Base-by-base conservation (phyloP, 2,797 vertebrate genomes). In the Hafferia zeledoni region DNA sequence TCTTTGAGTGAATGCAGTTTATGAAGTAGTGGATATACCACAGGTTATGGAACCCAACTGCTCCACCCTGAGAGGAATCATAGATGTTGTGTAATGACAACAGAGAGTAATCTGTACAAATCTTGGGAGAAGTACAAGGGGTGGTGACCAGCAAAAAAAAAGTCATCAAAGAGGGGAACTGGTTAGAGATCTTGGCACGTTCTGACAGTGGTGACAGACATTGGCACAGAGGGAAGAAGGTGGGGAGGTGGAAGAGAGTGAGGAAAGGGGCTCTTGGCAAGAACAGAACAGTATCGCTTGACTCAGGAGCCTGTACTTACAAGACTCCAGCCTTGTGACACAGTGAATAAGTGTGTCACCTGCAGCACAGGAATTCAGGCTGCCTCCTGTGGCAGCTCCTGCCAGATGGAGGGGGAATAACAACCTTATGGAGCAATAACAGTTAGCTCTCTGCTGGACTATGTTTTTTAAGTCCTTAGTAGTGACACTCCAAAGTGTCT, bases 181-280 rank as follows among this genome's bases (percentile, higher is more conserved):
- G 74, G 52, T 93, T 94, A 69, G 92, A 82, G 89, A 39, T 92
- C 78, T 86, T 94, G 92, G 92, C 94, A n/a, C 50, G 59, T 61
- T 41, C 84, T 71, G 82, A 28, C 0, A 0, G 70, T 64, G 92
- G 87, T 96, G 96, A 96, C 94, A 96, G 95, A 49, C 1, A 0
- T 89, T 96, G 95, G 93, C 94, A 92, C 52, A 52, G 72, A 41
- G 69, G 69, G 83, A 94, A 19, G 77, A 88, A 95, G 67, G 85
- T 94, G 80, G 87, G 59, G 92, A 95, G 49, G 70, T 91, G 63
- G 83, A 84, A 76, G 27, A 89, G 85, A 86, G 77, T 65, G 63
- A 80, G 77, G 91, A 96, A 95, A 88, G 92, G 93, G 95, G 88
- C 80, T 94, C 88, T 90, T 95, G 93, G 88, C 86, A 93, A 79